Conservation (phyloP, 2,888 invertebrate genomes). For the Drosophila siamana region DNA sequence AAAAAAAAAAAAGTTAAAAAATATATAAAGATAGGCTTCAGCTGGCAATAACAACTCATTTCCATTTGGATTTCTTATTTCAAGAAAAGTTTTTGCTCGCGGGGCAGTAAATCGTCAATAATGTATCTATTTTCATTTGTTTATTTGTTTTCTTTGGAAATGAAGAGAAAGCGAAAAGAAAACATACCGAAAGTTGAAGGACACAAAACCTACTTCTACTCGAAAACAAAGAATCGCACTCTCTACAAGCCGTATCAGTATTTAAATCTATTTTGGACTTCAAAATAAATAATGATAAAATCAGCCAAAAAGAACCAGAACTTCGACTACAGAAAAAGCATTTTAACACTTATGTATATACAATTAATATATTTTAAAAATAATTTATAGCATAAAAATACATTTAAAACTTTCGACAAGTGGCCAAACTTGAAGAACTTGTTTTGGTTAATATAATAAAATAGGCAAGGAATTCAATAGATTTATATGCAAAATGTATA, state of each 20-base stretch:
- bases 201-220: neutral
- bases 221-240: neutral
- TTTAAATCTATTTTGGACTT: neutral
- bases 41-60: constrained; percentile 56
- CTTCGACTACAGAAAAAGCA: neutral
- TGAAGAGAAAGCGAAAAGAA: neutral
- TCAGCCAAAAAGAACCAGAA: neutral
- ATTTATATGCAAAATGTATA: neutral
- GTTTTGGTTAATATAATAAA: constrained; percentile 3
- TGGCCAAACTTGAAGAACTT: constrained; percentile 3
- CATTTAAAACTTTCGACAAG: neutral
- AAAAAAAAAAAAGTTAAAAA: constrained; percentile 14
- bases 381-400: neutral
- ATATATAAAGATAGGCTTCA: constrained; percentile 52
- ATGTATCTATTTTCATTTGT: neutral
- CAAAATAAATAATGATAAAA: constrained; percentile 5
- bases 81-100: constrained; percentile 3
- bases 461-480: neutral
- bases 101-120: constrained; percentile 21
- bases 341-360: neutral
- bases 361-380: neutral
- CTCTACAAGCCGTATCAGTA: neutral
- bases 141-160: neutral
- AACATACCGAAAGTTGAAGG: neutral
- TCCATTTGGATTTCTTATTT: constrained; percentile 46